Conservation (phyloP, 2,797 vertebrate genomes). For the Thalassophryne amazonica region DNA sequence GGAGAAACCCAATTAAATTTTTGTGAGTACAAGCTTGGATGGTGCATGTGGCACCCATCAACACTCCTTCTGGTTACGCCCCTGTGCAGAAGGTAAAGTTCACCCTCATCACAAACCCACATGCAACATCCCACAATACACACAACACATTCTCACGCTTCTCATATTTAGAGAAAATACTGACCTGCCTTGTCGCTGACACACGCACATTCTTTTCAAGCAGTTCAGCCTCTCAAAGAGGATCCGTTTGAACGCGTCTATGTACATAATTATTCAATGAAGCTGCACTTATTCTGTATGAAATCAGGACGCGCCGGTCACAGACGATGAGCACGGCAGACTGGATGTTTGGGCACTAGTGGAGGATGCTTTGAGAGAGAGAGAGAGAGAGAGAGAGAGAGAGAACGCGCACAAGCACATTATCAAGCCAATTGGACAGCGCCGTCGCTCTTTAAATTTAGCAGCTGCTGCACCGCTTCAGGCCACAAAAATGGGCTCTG, state of each 20-base stretch:
- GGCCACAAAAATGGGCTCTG: constrained; percentile 10
- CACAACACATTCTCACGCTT: constrained; percentile 61
- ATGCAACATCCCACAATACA: constrained; percentile 37
- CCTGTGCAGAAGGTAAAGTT: constrained; percentile 27
- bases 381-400: constrained; percentile 32
- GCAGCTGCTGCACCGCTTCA: constrained; percentile 52
- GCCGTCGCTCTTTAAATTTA: constrained; percentile 41
- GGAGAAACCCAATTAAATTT: no score
- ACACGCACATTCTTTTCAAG: constrained; percentile 85
- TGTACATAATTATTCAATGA: constrained; percentile 72
- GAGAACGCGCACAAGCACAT: constrained; percentile 16
- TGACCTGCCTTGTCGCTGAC: constrained; percentile 83
- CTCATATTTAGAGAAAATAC: constrained; percentile 70
- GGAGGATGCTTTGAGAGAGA: constrained; percentile 69
- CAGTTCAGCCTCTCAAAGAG: constrained; percentile 81
- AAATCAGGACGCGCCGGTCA: no score
- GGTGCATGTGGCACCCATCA: no score
- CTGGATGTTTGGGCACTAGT: constrained; percentile 74
- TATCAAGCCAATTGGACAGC: constrained; percentile 64
- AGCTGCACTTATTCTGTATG: constrained; percentile 32
- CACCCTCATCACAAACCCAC: constrained; percentile 42
- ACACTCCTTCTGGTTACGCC: no score
- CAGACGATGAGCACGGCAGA: constrained; percentile 69
- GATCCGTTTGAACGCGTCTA: constrained; percentile 85
- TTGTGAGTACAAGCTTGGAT: no score